A percentile compares a stretch with the other conserved stretches of the same genome.
phyloP scores from a whole-genome alignment of 2,888 invertebrate genomes.

The Lycocerus yunnanus region DNA sequence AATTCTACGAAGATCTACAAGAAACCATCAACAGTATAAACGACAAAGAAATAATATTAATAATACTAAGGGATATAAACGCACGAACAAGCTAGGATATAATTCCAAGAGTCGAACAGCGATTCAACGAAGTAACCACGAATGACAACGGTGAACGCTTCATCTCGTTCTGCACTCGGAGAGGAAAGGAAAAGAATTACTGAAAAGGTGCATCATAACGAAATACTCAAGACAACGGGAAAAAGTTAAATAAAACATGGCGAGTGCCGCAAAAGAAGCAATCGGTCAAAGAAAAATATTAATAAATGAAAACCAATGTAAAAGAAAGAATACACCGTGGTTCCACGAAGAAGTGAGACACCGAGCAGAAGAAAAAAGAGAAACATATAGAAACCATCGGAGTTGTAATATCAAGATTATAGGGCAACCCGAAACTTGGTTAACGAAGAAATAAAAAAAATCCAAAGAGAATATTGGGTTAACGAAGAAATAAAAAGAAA shows the following conservation, averaged over 20 bases:
- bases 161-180: slow-evolving; percentile 18
- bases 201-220: slow-evolving; percentile 6
- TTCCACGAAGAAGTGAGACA: background rate
- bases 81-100: slow-evolving; percentile 19
- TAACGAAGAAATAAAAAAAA: no score
- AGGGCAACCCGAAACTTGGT: background rate
- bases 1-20: slow-evolving; percentile 14
- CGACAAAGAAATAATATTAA: background rate
- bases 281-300: background rate
- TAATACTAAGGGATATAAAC: slow-evolving; percentile 6
- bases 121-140: slow-evolving; percentile 14
- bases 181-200: slow-evolving; percentile 9
- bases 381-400: background rate
- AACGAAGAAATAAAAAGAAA: no score
- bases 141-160: slow-evolving; percentile 25
- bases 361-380: no score
- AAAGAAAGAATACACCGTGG: background rate
- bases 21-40: background rate
- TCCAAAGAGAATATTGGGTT: no score
- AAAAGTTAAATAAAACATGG: slow-evolving; percentile 1
- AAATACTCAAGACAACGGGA: slow-evolving; percentile 2
- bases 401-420: background rate
- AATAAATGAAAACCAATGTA: background rate
- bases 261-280: background rate
- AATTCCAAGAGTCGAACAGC: slow-evolving; percentile 21